Evolutionary conservation across 2,888 invertebrate genomes (phyloP), one percentile per base, ranked within the genome.

Genomic region (Lasioglossum vierecki): DNA sequence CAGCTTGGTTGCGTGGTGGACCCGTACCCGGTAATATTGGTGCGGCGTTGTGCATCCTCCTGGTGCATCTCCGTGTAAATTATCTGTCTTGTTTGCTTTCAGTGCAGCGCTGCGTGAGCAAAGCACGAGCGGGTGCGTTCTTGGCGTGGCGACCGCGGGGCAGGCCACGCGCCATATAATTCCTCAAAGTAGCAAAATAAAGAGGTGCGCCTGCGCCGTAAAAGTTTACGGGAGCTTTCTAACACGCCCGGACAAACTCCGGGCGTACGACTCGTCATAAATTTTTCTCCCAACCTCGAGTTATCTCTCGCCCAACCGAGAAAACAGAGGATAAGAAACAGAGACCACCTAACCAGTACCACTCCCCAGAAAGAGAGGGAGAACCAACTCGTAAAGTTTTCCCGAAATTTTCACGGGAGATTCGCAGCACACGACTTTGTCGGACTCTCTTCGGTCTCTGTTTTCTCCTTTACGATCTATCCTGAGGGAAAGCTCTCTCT

Each of bases 101-200:
- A 39, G 44, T 8, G 8, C 41, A 1, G 41, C 39, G 41, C 41
- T 0, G 53, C n/a, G 60, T 26, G n/a, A 5, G 4, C 57, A 11
- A 1, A 26, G 26, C 26, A 60, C n/a, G 26, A 60, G 60, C 13
- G 22, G 15, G 6, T 26, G 15, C 13, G 1, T 49, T 18, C 49
- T 49, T 5, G 22, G 49, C 49, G 8, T 60, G 79, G 83, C 76
- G 85, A 80, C 73, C 83, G 85, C 84, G 84, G 83, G 73, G 77
- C 84, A 75, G 88, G 93, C 93, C 93, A 93, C 93, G 93, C 91
- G 93, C 92, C 93, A 89, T 92, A 91, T 92, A 92, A 92, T 92
- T 92, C 80, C 18, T 82, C 87, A 82, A 89, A 90, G 88, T 82
- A 87, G 84, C 88, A 22, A 88, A 88, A 87, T 82, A 80, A 82